Evolutionary conservation across 1,140 invertebrate species (phyloP).

Genomic region (Drosophila serrata): DNA sequence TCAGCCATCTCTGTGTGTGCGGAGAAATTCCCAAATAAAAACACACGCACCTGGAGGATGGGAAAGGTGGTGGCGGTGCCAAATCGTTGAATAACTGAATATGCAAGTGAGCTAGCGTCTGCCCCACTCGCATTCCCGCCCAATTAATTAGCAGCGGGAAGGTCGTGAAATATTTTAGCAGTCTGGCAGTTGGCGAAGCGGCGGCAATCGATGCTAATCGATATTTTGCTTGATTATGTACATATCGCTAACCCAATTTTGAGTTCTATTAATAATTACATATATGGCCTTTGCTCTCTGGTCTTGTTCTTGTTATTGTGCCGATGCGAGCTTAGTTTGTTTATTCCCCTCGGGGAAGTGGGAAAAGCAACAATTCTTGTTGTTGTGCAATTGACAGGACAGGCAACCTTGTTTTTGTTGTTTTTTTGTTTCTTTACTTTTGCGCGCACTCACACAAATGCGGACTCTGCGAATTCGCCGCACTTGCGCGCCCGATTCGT

Average conservation of each 20-base stretch:
- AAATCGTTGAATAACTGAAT: slow-evolving; percentile 18
- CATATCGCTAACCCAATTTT: slow-evolving; percentile 55
- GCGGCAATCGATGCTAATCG: slow-evolving; percentile 68
- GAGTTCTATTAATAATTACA: slow-evolving; percentile 55
- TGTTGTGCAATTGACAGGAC: slow-evolving; percentile 31
- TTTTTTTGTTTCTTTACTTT: slow-evolving; percentile 13
- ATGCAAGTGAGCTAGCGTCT: background rate
- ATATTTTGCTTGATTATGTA: slow-evolving; percentile 59
- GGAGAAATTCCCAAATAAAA: slow-evolving; percentile 46
- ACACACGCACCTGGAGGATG: slow-evolving; percentile 48
- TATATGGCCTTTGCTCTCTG: slow-evolving; percentile 7
- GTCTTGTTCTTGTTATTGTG: slow-evolving; percentile 1
- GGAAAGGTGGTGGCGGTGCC: background rate
- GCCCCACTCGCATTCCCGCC: slow-evolving; percentile 5
- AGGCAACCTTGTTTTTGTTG: slow-evolving; percentile 24
- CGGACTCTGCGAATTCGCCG: slow-evolving; percentile 51
- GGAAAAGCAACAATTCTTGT: slow-evolving; percentile 36
- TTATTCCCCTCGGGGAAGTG: background rate
- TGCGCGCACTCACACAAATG: slow-evolving; percentile 33
- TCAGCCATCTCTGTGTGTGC: slow-evolving; percentile 25
- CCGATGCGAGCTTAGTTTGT: background rate
- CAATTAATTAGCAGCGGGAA: slow-evolving; percentile 53
- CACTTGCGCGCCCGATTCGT: slow-evolving; percentile 40
- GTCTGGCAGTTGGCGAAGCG: slow-evolving; percentile 53
- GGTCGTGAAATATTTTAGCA: slow-evolving; percentile 30